phyloP scores from a whole-genome alignment of 2,888 invertebrate species.

The Drosophila nr. perissopoda region DNA sequence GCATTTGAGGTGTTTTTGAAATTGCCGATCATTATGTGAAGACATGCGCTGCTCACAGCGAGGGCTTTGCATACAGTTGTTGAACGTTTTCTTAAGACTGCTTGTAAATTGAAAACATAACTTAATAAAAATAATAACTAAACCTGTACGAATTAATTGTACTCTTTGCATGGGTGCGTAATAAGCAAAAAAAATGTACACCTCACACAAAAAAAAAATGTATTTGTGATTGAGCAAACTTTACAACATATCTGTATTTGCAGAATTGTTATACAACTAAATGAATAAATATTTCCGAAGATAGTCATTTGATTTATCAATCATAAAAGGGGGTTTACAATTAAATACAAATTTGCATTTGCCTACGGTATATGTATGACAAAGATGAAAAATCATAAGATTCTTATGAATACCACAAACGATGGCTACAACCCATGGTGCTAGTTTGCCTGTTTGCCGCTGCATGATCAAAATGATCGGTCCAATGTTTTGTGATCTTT shows the following conservation, averaged over 20 bases:
- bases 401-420: slow-evolving; percentile 7
- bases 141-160: not conserved
- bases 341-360: too few species aligned
- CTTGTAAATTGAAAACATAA: not conserved
- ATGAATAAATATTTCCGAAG: not conserved
- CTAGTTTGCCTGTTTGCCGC: slow-evolving; percentile 42
- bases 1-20: slow-evolving; percentile 83
- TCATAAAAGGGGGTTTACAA: not conserved
- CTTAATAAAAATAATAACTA: not conserved
- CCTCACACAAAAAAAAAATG: not conserved
- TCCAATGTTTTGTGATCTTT: slow-evolving; percentile 77
- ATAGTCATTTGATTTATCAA: not conserved
- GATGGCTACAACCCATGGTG: slow-evolving; percentile 8
- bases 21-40: slow-evolving; percentile 82
- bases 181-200: not conserved
- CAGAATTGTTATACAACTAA: not conserved
- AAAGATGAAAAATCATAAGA: not conserved
- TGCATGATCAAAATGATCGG: slow-evolving; percentile 73
- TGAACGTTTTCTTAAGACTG: not conserved
- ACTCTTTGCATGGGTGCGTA: not conserved
- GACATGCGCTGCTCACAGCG: slow-evolving; percentile 47
- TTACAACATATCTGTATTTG: not conserved
- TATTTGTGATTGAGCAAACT: not conserved
- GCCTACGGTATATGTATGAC: too few species aligned
- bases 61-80: slow-evolving; percentile 43